Conservation (phyloP, 2,797 vertebrate species). For the Rhincodon typus region DNA sequence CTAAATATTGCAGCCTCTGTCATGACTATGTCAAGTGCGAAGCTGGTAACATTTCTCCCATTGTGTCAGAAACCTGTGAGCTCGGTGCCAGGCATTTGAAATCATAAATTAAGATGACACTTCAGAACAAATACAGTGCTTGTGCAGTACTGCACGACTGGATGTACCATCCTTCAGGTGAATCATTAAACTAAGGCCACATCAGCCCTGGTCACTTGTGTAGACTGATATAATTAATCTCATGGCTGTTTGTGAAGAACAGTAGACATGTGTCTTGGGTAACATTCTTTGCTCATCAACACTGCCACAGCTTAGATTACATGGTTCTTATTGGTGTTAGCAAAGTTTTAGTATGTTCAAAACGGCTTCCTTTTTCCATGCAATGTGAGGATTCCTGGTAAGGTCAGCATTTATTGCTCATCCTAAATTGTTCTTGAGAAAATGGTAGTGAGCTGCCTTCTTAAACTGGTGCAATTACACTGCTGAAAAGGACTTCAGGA, state of each 20-base stretch:
- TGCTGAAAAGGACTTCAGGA: neutral
- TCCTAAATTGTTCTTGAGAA: neutral
- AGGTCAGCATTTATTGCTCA: neutral
- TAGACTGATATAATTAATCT: neutral
- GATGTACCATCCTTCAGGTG: neutral
- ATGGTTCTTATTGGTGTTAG: neutral
- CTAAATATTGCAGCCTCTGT: neutral
- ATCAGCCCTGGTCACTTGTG: no score
- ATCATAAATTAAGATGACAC: neutral
- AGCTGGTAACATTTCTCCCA: neutral
- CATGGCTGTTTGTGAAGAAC: neutral
- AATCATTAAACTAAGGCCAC: neutral
- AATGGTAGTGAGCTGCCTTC: neutral
- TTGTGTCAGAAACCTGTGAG: neutral
- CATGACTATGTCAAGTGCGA: neutral
- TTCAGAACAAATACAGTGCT: neutral
- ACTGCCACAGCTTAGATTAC: neutral
- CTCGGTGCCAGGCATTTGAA: neutral
- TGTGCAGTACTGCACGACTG: neutral
- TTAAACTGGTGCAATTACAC: neutral
- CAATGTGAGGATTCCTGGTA: neutral
- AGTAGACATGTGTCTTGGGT: neutral
- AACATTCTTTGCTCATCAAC: neutral
- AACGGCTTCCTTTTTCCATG: neutral
- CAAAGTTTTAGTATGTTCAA: neutral